These are phyloP conservation scores for Synergus laeviventris DNA, from an alignment of 2,888 invertebrate species.

Conservation along the genomic window DNA sequence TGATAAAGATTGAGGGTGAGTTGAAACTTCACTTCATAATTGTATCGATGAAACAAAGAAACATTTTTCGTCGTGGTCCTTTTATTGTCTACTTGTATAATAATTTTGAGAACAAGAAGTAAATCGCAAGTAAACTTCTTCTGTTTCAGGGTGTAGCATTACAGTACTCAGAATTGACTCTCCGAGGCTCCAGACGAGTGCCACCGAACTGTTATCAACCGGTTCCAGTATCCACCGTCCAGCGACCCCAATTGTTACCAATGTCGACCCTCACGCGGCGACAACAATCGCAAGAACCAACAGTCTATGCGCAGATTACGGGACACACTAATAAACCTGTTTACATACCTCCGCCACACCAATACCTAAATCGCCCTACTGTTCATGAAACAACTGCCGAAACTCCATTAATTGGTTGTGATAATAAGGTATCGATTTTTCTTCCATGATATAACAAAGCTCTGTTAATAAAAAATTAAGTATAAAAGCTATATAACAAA, in stretches of 20 bases:
- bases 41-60: no score
- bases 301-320: slow-evolving; percentile 71
- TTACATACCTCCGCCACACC: slow-evolving; percentile 72
- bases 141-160: slow-evolving; percentile 65
- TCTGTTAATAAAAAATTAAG: no score
- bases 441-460: no score
- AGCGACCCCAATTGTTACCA: slow-evolving; percentile 70
- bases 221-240: slow-evolving; percentile 67
- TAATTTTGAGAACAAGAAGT: no score
- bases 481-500: no score
- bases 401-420: slow-evolving; percentile 73
- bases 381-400: slow-evolving; percentile 71
- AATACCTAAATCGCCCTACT: slow-evolving; percentile 64
- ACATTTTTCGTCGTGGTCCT: no score
- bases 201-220: slow-evolving; percentile 73
- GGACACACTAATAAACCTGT: slow-evolving; percentile 69
- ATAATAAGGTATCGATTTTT: slow-evolving; percentile 67
- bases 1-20: no score
- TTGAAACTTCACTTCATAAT: no score
- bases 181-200: slow-evolving; percentile 69
- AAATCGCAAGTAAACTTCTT: no score
- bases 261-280: slow-evolving; percentile 72
- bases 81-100: no score
- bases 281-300: slow-evolving; percentile 67
- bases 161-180: slow-evolving; percentile 70